Evolutionary conservation across 2,797 vertebrate species (phyloP).

Genomic region (Catostomus latipinnis): DNA sequence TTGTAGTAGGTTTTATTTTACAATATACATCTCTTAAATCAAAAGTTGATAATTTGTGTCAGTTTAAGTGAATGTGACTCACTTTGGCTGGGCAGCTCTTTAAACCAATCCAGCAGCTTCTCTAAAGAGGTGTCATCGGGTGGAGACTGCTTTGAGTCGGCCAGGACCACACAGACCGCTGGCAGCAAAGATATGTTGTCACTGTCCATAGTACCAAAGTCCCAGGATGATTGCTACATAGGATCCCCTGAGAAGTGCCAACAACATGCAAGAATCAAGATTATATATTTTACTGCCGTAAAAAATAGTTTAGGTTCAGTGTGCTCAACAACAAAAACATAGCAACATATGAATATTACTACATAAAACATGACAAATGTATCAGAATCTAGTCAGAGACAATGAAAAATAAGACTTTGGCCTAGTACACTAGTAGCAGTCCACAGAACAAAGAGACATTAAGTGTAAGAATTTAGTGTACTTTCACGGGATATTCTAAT

Average conservation of each 20-base stretch:
- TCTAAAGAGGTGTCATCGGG: slow-evolving; percentile 92
- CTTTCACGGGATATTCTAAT: too few species aligned
- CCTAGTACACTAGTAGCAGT: too few species aligned
- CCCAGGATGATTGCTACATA: neutral
- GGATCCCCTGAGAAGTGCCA: neutral
- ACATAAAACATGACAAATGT: too few species aligned
- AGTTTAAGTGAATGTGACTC: slow-evolving; percentile 51
- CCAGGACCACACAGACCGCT: slow-evolving; percentile 81
- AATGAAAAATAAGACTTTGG: too few species aligned
- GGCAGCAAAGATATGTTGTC: slow-evolving; percentile 86
- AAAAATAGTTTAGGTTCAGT: neutral
- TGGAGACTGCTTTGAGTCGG: slow-evolving; percentile 75
- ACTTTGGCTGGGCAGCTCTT: slow-evolving; percentile 76
- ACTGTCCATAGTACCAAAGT: slow-evolving; percentile 75
- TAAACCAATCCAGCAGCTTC: slow-evolving; percentile 94
- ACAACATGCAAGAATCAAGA: too few species aligned
- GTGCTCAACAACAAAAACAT: too few species aligned
- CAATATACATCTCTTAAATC: neutral
- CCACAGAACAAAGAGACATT: too few species aligned
- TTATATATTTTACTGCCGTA: neutral
- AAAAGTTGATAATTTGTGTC: neutral
- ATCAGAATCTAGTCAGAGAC: too few species aligned
- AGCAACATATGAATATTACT: too few species aligned
- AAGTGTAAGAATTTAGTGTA: too few species aligned
- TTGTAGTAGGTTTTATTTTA: neutral